Conservation (phyloP, 2,797 vertebrate species). For the Cichlasoma orientale region DNA sequence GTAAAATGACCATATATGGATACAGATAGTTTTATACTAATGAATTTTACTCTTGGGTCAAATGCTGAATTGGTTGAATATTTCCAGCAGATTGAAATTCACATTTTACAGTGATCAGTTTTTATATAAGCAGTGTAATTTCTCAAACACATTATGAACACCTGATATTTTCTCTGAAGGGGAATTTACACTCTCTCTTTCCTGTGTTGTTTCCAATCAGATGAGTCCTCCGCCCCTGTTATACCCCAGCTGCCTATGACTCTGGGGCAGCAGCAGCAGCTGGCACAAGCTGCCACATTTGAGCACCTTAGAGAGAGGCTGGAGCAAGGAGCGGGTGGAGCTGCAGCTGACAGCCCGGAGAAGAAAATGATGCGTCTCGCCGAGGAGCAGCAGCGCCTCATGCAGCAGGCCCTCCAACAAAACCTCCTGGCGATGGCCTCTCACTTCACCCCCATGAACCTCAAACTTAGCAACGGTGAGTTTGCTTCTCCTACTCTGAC, state of each 20-base stretch:
- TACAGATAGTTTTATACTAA: neutral
- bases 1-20: neutral
- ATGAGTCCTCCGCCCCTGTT: slow-evolving; percentile 81
- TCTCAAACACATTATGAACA: neutral
- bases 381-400: slow-evolving; percentile 92
- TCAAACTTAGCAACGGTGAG: slow-evolving; percentile 77
- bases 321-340: slow-evolving; percentile 71
- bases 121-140: neutral
- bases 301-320: slow-evolving; percentile 93
- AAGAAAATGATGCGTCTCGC: slow-evolving; percentile 87
- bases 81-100: no score
- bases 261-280: slow-evolving; percentile 81
- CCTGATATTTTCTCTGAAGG: no score
- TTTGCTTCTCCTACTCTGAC: neutral
- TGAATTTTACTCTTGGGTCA: neutral
- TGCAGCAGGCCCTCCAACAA: slow-evolving; percentile 95
- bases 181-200: neutral
- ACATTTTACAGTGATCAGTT: no score
- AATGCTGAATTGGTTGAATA: neutral
- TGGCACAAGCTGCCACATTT: slow-evolving; percentile 84
- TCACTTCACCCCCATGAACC: slow-evolving; percentile 82
- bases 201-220: slow-evolving; percentile 57
- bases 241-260: slow-evolving; percentile 84
- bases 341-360: slow-evolving; percentile 82
- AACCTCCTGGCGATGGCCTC: slow-evolving; percentile 91